Evolutionary conservation across 1,140 invertebrate genomes (phyloP).

Genomic region (Tetraneura akinire): DNA sequence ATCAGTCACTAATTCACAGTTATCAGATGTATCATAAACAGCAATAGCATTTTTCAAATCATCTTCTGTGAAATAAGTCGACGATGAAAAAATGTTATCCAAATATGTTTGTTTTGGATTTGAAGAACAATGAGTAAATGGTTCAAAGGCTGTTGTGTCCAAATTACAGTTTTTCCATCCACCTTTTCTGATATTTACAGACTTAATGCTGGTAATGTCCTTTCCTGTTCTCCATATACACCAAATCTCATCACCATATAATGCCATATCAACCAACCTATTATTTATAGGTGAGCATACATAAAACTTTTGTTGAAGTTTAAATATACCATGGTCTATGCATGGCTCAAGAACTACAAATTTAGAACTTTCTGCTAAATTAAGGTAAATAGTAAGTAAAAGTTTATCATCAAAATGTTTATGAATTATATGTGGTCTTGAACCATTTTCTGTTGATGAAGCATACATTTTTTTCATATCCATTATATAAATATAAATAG

Average conservation of each 20-base stretch:
- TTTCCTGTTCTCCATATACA: slow-evolving; percentile 50
- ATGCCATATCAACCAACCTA: slow-evolving; percentile 46
- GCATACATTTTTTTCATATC: slow-evolving; percentile 47
- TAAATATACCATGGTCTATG: slow-evolving; percentile 35
- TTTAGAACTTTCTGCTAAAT: slow-evolving; percentile 38
- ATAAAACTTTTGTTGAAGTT: slow-evolving; percentile 44
- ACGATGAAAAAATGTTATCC: slow-evolving; percentile 41
- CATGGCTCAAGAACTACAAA: slow-evolving; percentile 45
- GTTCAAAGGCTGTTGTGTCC: slow-evolving; percentile 40
- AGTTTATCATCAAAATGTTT: slow-evolving; percentile 37
- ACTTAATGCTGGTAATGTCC: slow-evolving; percentile 30
- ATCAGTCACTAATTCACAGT: slow-evolving; percentile 27
- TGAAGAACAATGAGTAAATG: not conserved
- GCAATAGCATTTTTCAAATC: slow-evolving; percentile 49
- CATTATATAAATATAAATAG: slow-evolving; percentile 44
- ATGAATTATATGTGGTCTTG: slow-evolving; percentile 47
- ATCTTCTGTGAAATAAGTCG: slow-evolving; percentile 39
- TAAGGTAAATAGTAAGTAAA: slow-evolving; percentile 41
- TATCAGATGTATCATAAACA: slow-evolving; percentile 46
- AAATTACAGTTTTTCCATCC: slow-evolving; percentile 36
- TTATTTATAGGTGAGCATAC: not conserved
- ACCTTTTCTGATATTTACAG: slow-evolving; percentile 23
- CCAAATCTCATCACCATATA: slow-evolving; percentile 38
- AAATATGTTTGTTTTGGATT: slow-evolving; percentile 38
- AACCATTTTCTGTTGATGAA: slow-evolving; percentile 25